These are phyloP conservation scores for Orestias chungarensis DNA, from an alignment of 2,797 vertebrate species.

Conservation along the genomic window DNA sequence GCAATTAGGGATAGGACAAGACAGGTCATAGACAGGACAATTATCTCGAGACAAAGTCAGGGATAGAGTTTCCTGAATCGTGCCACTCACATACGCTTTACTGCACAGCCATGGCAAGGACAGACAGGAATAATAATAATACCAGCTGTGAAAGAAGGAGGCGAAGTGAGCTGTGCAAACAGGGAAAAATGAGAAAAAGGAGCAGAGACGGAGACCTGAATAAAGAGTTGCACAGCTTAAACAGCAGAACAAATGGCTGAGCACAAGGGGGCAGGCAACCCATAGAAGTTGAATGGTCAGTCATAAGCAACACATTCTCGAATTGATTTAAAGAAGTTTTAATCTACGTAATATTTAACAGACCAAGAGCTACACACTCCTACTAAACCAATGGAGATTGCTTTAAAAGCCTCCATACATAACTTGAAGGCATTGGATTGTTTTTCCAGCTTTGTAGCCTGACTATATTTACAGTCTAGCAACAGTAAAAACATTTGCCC, in stretches of 20 bases:
- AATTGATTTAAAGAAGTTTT: neutral
- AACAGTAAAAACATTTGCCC: constrained; percentile 21
- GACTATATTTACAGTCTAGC: constrained; percentile 41
- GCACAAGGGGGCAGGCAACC: constrained; percentile 72
- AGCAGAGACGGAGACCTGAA: constrained; percentile 3
- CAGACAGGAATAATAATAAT: constrained; percentile 49
- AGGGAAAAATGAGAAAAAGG: constrained; percentile 16
- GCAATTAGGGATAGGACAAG: constrained; percentile 35
- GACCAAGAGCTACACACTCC: neutral
- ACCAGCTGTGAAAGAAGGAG: constrained; percentile 29
- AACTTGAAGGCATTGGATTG: constrained; percentile 16
- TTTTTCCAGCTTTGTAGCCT: constrained; percentile 11
- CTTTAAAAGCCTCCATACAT: constrained; percentile 10
- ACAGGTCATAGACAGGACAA: constrained; percentile 67
- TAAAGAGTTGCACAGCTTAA: constrained; percentile 14
- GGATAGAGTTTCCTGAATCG: constrained; percentile 37
- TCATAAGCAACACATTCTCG: neutral
- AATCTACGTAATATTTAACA: constrained; percentile 4
- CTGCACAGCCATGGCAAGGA: constrained; percentile 38
- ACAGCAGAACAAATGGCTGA: constrained; percentile 35
- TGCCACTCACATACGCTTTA: constrained; percentile 48
- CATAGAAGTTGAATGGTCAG: constrained; percentile 20
- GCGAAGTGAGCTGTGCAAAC: constrained; percentile 9
- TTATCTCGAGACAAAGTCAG: constrained; percentile 36
- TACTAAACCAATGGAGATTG: neutral